phyloP scores from a whole-genome alignment of 30 jellyfish, hydroid and myxozoan species.

The Pseudorhiza aurosa region DNA sequence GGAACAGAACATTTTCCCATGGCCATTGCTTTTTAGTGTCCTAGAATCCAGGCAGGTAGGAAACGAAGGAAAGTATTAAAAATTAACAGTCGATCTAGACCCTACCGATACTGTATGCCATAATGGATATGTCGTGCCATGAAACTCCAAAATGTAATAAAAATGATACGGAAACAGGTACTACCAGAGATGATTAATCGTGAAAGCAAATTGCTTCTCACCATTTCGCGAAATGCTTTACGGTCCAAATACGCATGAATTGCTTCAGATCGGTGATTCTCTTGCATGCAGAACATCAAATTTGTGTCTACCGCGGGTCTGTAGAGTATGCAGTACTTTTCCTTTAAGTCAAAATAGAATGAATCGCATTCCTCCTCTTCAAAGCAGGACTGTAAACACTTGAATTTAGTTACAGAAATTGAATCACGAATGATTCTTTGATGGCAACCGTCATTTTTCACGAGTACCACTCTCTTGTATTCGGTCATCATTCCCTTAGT shows the following conservation, averaged over 20 bases:
- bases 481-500: neutral
- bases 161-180: too few relatives aligned
- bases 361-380: neutral
- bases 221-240: neutral
- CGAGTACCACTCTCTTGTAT: neutral
- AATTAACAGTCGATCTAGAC: too few relatives aligned
- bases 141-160: too few relatives aligned
- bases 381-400: conserved; percentile 23
- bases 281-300: neutral
- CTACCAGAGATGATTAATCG: too few relatives aligned
- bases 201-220: too few relatives aligned
- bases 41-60: too few relatives aligned
- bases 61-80: too few relatives aligned
- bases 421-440: neutral
- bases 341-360: neutral
- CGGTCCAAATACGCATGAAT: conserved; percentile 3
- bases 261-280: neutral
- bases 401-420: neutral
- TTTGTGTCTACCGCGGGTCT: neutral
- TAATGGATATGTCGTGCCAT: too few relatives aligned
- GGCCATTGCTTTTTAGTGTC: too few relatives aligned
- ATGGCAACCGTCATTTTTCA: neutral
- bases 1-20: too few relatives aligned
- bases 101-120: too few relatives aligned
- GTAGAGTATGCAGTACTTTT: conserved; percentile 12